Evolutionary conservation across 2,113 vertebrate genomes (phyloP).

Genomic region (Formicarius rufipectus): DNA sequence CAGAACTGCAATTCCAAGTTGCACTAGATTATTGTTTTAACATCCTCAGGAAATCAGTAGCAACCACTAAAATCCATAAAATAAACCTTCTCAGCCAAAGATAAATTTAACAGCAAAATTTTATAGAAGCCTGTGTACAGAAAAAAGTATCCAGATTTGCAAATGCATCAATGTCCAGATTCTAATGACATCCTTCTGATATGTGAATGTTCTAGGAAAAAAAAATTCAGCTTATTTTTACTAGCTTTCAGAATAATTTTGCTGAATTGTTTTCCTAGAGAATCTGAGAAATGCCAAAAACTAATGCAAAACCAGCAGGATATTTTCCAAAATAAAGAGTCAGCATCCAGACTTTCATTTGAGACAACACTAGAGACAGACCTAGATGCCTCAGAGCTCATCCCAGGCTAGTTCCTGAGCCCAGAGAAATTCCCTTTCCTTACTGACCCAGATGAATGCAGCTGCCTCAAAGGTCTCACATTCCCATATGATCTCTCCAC

Average conservation of each 20-base stretch:
- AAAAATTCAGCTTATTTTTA: background rate
- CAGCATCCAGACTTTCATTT: background rate
- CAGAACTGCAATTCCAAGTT: background rate
- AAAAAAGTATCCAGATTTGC: background rate
- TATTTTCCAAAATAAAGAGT: background rate
- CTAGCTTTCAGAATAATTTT: background rate
- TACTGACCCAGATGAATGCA: background rate
- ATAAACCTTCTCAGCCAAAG: background rate
- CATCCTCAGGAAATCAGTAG: background rate
- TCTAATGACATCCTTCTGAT: background rate
- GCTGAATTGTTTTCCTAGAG: conserved; percentile 18
- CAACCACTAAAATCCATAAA: background rate
- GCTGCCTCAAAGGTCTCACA: background rate
- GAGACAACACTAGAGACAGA: background rate
- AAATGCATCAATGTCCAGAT: background rate
- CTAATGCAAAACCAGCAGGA: background rate
- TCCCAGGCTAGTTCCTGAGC: background rate
- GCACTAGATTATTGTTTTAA: background rate
- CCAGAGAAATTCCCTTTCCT: background rate
- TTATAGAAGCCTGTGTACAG: background rate
- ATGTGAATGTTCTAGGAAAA: background rate
- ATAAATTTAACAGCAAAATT: background rate
- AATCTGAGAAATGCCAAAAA: conserved; percentile 9
- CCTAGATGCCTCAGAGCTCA: background rate
- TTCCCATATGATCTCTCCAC: rapidly evolving